Percentiles rank a stretch among this genome's conserved stretches.
phyloP scores from a whole-genome alignment of 2,797 vertebrate species.

The Paedocypris micromegethes region DNA sequence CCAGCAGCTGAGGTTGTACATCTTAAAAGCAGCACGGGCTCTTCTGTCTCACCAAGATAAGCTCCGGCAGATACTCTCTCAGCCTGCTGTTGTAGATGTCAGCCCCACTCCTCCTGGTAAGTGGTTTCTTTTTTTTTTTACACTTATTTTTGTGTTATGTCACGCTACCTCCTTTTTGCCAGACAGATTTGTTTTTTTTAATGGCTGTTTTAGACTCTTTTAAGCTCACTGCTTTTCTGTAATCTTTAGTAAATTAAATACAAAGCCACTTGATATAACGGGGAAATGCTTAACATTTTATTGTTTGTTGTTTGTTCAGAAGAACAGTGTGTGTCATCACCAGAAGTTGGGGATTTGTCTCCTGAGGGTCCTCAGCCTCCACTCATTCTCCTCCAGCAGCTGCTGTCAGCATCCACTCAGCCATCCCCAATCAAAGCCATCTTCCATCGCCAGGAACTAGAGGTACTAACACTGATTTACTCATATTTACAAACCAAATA shows the following conservation, averaged over 20 bases:
- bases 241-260: background rate
- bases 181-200: no score
- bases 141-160: no score
- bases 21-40: constrained; percentile 90
- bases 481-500: background rate
- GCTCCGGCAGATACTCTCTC: constrained; percentile 90
- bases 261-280: background rate
- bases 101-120: constrained; percentile 74
- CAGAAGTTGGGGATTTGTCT: constrained; percentile 88
- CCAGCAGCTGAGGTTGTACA: constrained; percentile 91
- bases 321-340: constrained; percentile 79
- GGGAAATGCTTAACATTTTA: background rate
- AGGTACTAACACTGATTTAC: constrained; percentile 67
- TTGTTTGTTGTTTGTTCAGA: constrained; percentile 62
- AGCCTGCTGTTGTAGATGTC: constrained; percentile 82
- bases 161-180: no score
- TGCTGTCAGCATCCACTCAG: constrained; percentile 88
- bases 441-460: constrained; percentile 93
- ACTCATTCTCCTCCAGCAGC: constrained; percentile 90
- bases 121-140: background rate
- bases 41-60: constrained; percentile 94
- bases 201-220: no score
- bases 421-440: constrained; percentile 97
- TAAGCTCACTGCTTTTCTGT: no score
- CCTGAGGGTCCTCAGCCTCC: constrained; percentile 94